Conservation (phyloP, 2,888 invertebrate genomes). For the Dilophus febrilis region DNA sequence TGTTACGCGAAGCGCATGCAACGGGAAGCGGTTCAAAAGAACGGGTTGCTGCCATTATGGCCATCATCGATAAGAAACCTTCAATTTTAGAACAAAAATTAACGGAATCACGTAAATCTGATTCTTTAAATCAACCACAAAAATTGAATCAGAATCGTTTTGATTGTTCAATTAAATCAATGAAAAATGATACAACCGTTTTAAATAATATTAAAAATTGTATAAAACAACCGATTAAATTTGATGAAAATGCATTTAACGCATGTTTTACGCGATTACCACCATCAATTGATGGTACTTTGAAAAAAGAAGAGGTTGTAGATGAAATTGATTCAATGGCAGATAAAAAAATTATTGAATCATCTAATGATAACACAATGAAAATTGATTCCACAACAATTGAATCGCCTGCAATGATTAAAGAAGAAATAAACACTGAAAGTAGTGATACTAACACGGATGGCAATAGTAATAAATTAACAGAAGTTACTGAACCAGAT, state of each 20-base stretch:
- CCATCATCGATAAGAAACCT: slow-evolving; percentile 37
- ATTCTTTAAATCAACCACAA: background rate
- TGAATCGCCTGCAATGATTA: too few relatives aligned
- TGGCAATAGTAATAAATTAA: slow-evolving; percentile 9
- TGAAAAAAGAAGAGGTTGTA: slow-evolving; percentile 11
- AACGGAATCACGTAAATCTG: slow-evolving; percentile 32
- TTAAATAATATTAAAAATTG: slow-evolving; percentile 26
- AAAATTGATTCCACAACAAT: too few relatives aligned
- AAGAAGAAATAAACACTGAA: slow-evolving; percentile 1
- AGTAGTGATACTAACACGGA: slow-evolving; percentile 1
- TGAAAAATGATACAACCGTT: slow-evolving; percentile 37
- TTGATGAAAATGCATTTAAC: slow-evolving; percentile 11
- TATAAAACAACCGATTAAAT: slow-evolving; percentile 18
- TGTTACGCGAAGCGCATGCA: slow-evolving; percentile 45
- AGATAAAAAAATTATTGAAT: slow-evolving; percentile 4
- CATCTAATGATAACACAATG: too few relatives aligned
- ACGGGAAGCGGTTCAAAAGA: slow-evolving; percentile 31
- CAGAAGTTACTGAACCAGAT: slow-evolving; percentile 10
- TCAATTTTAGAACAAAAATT: slow-evolving; percentile 56
- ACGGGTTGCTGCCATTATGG: slow-evolving; percentile 29
- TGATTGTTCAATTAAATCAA: slow-evolving; percentile 14
- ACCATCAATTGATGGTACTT: slow-evolving; percentile 10
- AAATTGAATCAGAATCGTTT: background rate
- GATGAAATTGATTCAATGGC: slow-evolving; percentile 22
- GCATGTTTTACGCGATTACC: slow-evolving; percentile 7